Evolutionary conservation across 1,140 invertebrate genomes (phyloP).

Genomic region (Gryon sp.): DNA sequence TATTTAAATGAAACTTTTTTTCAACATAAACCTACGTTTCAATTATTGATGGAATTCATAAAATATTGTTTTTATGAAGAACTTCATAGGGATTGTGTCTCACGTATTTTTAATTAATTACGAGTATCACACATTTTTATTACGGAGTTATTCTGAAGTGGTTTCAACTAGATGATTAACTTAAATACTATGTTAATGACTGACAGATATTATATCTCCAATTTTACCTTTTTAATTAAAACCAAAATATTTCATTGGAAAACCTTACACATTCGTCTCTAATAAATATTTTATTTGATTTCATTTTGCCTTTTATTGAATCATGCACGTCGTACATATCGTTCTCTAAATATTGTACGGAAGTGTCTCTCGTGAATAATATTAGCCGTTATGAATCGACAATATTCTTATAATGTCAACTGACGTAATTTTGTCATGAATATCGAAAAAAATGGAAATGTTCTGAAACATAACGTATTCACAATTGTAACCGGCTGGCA

Average conservation of each 20-base stretch:
- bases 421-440: slow-evolving; percentile 32
- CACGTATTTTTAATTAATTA: no score
- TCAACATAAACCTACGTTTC: no score
- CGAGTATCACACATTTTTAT: no score
- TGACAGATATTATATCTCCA: no score
- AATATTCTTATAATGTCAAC: slow-evolving; percentile 57
- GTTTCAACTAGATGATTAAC: no score
- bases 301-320: slow-evolving; percentile 36
- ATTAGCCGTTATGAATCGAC: slow-evolving; percentile 42
- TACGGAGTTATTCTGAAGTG: no score
- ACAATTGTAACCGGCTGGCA: slow-evolving; percentile 43
- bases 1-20: no score
- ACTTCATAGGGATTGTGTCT: no score
- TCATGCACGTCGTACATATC: slow-evolving; percentile 9
- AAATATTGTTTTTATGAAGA: no score
- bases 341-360: slow-evolving; percentile 29
- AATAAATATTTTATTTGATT: neutral
- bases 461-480: neutral
- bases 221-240: neutral
- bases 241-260: no score
- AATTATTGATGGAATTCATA: no score
- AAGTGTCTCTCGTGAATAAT: slow-evolving; percentile 50
- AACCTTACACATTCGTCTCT: neutral
- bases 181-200: no score
- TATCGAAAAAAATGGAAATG: slow-evolving; percentile 34